phyloP scores from a whole-genome alignment of 1,140 invertebrate species.

The Callitettix versicolor region DNA sequence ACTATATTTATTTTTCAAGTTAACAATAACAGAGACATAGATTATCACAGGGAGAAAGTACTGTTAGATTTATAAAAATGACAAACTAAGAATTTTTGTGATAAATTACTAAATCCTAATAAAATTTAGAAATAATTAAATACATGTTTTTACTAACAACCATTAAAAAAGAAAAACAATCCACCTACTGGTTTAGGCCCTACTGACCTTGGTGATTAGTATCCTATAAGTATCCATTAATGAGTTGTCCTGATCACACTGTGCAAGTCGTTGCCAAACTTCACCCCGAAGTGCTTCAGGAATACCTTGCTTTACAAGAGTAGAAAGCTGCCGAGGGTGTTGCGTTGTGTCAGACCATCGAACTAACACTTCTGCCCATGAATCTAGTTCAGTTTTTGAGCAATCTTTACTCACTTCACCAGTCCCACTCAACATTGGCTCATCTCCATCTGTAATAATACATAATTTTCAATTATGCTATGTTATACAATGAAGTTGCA shows the following conservation, averaged over 20 bases:
- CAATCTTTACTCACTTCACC: slow-evolving; percentile 95
- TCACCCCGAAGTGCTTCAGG: slow-evolving; percentile 93
- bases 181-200: too few relatives aligned
- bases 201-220: slow-evolving; percentile 80
- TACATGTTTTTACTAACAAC: too few relatives aligned
- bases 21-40: too few relatives aligned
- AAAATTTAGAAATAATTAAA: too few relatives aligned
- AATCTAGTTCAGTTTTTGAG: slow-evolving; percentile 78
- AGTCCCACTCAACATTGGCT: slow-evolving; percentile 89
- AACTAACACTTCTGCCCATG: slow-evolving; percentile 82
- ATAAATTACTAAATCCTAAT: too few relatives aligned
- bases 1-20: too few relatives aligned
- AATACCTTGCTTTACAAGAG: slow-evolving; percentile 78
- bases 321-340: slow-evolving; percentile 61
- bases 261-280: slow-evolving; percentile 92
- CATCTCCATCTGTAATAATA: slow-evolving; percentile 67
- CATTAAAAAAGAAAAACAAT: too few relatives aligned
- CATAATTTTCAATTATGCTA: background rate
- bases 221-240: slow-evolving; percentile 87
- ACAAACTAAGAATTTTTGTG: too few relatives aligned
- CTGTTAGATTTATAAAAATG: too few relatives aligned
- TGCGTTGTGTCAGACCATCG: slow-evolving; percentile 62
- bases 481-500: background rate
- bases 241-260: slow-evolving; percentile 66
- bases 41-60: too few relatives aligned